phyloP scores from a whole-genome alignment of 1,140 invertebrate species.

The Conus betulinus region DNA sequence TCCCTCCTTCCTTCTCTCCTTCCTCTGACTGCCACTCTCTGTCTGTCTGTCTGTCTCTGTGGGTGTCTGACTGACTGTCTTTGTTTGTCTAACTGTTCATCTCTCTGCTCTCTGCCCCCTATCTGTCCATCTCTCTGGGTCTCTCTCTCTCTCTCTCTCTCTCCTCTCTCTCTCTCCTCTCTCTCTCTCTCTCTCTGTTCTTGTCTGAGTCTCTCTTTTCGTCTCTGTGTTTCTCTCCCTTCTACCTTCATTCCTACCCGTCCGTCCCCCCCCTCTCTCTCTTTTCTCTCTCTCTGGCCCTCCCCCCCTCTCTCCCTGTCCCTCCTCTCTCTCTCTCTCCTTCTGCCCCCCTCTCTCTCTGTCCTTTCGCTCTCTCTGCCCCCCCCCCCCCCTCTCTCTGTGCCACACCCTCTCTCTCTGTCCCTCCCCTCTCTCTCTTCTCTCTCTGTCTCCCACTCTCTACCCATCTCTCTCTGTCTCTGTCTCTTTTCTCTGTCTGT shows the following conservation, averaged over 20 bases:
- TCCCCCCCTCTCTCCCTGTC: too few species aligned
- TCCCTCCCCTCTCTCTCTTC: neutral
- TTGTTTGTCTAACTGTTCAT: too few species aligned
- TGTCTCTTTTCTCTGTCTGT: neutral
- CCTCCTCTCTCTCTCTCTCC: too few species aligned
- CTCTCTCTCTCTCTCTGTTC: too few species aligned
- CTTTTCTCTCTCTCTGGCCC: neutral
- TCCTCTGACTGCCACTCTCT: too few species aligned
- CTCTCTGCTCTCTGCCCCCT: too few species aligned
- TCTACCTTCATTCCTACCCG: neutral
- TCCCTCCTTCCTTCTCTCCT: too few species aligned
- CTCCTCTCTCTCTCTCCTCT: neutral
- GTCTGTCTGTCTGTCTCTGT: too few species aligned
- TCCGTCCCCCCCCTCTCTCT: neutral
- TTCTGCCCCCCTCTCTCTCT: neutral
- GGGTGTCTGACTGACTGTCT: too few species aligned
- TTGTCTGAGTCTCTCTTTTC: neutral
- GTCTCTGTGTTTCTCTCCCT: neutral
- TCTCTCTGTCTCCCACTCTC: neutral
- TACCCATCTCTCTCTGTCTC: neutral
- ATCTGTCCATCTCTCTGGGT: too few species aligned
- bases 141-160: neutral
- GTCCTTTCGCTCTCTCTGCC: neutral
- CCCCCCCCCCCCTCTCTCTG: neutral
- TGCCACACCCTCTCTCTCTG: neutral